Conservation (phyloP, 2,113 vertebrate genomes). For the Seriola aureovittata region DNA sequence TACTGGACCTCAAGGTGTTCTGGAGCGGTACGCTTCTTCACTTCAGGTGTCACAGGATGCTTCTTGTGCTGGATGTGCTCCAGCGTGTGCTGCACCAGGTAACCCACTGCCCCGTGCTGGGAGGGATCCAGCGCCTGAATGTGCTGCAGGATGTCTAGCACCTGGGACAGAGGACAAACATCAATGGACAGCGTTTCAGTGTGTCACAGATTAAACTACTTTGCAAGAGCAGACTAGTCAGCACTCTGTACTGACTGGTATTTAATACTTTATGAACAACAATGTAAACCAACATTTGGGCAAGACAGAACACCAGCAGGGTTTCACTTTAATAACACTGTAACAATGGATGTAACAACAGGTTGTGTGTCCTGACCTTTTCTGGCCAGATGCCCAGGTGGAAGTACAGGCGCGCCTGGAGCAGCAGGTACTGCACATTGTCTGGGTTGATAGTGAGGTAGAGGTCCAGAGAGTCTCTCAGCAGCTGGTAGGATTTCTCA, state of each 20-base stretch:
- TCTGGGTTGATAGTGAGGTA: conserved; percentile 98
- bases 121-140: conserved; percentile 96
- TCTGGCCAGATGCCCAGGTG: conserved; percentile 99
- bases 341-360: neutral
- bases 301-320: neutral
- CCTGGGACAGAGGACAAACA: conserved; percentile 78
- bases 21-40: conserved; percentile 89
- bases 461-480: conserved; percentile 96
- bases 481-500: conserved; percentile 96
- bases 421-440: conserved; percentile 96
- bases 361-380: conserved; percentile 87
- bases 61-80: conserved; percentile 97
- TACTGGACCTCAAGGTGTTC: conserved; percentile 93
- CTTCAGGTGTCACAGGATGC: conserved; percentile 90
- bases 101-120: conserved; percentile 95
- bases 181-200: neutral
- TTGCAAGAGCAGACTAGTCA: neutral
- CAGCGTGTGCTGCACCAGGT: conserved; percentile 95
- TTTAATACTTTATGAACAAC: neutral
- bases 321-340: neutral
- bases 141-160: conserved; percentile 97
- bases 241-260: neutral
- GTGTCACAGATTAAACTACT: conserved; percentile 3
- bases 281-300: neutral
- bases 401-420: conserved; percentile 97